A percentile compares a stretch with the other conserved stretches of the same genome.
These are phyloP conservation scores for Rhegmatorhina hoffmannsi DNA, from an alignment of 2,113 vertebrate genomes.

Conservation along the genomic window DNA sequence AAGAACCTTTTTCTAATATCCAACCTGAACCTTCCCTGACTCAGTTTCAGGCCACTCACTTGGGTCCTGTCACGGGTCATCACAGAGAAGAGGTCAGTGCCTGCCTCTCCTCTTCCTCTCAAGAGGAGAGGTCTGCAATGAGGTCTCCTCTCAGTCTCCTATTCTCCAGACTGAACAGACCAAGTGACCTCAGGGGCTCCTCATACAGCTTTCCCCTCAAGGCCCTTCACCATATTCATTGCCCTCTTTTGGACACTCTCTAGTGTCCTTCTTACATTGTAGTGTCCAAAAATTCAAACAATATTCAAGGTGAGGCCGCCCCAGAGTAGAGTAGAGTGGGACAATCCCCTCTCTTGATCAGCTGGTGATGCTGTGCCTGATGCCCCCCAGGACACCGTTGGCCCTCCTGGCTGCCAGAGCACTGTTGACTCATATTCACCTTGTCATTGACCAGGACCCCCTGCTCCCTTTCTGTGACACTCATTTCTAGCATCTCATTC, in stretches of 20 bases:
- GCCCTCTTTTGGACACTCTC: background rate
- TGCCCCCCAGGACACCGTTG: background rate
- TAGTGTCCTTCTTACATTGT: no score
- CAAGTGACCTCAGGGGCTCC: background rate
- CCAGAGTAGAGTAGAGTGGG: background rate
- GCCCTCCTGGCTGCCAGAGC: background rate
- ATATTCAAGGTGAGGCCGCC: background rate
- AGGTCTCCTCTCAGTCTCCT: background rate
- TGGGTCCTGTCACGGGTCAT: background rate
- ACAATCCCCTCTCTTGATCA: background rate
- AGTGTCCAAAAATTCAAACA: background rate
- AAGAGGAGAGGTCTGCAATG: background rate
- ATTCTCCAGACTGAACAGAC: background rate
- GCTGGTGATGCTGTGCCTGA: background rate
- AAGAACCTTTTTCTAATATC: background rate
- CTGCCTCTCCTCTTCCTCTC: background rate
- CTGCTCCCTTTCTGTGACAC: background rate
- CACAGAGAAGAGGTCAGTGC: background rate
- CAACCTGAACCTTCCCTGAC: background rate
- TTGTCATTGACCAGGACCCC: background rate
- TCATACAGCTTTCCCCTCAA: background rate
- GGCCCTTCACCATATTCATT: background rate
- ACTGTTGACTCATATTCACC: background rate
- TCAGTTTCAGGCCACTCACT: background rate
- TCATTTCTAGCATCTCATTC: background rate